Conservation (phyloP, 1,140 invertebrate species). For the Euschistus heros region DNA sequence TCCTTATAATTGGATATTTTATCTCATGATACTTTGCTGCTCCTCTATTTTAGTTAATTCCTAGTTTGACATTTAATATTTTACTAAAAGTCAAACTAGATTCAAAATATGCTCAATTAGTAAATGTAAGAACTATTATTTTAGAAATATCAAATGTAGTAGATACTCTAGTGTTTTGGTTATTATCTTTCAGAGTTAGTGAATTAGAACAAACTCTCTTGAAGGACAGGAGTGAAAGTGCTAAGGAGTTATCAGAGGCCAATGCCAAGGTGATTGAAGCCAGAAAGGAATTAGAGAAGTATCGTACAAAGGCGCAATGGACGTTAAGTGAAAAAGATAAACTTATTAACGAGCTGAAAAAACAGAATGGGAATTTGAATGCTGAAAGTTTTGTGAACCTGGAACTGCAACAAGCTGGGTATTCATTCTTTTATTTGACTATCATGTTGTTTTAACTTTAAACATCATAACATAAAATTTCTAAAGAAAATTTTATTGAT, state of each 20-base stretch:
- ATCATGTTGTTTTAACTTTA: too few species aligned
- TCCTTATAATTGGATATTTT: too few species aligned
- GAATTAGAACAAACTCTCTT: neutral
- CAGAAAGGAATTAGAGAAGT: slow-evolving; percentile 54
- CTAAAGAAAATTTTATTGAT: too few species aligned
- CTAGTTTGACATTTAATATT: too few species aligned
- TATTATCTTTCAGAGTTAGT: neutral
- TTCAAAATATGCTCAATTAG: too few species aligned
- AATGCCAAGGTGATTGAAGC: slow-evolving; percentile 42
- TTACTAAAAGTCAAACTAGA: too few species aligned
- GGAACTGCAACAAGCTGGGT: neutral
- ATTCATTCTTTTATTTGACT: neutral
- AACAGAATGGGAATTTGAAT: slow-evolving; percentile 26
- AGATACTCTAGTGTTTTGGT: too few species aligned
- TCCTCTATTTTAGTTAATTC: too few species aligned
- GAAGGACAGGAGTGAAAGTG: slow-evolving; percentile 2
- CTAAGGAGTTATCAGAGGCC: slow-evolving; percentile 36
- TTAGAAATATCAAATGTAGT: too few species aligned
- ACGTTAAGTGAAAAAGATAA: slow-evolving; percentile 69
- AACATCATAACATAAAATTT: too few species aligned
- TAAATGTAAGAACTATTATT: too few species aligned
- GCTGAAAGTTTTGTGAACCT: neutral
- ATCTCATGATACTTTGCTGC: too few species aligned
- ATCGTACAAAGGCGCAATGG: slow-evolving; percentile 56
- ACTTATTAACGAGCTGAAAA: slow-evolving; percentile 53